Percentiles rank a stretch among this genome's conserved stretches.
These are phyloP conservation scores for Coracias cyanogaster DNA, from an alignment of 2,797 vertebrate genomes.

Conservation along the genomic window DNA sequence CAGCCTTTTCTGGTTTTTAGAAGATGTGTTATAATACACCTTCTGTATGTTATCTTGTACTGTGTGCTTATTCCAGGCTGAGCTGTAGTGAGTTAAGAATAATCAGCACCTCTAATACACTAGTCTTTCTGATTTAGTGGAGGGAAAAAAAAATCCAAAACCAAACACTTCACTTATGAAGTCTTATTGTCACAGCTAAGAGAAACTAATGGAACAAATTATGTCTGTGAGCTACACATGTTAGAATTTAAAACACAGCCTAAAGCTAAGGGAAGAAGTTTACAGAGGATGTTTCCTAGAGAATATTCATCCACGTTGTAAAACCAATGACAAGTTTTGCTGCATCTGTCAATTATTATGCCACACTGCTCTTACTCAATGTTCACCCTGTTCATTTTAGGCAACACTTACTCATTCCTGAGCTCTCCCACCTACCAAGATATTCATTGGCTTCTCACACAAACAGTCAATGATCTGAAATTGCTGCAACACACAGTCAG, in stretches of 20 bases:
- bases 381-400: neutral
- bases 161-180: neutral
- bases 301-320: neutral
- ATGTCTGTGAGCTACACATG: accelerated
- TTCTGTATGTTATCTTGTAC: accelerated
- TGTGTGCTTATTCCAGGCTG: neutral
- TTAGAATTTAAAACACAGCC: neutral
- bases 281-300: neutral
- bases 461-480: neutral
- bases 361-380: neutral
- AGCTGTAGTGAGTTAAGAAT: neutral
- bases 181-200: neutral
- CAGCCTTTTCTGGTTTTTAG: neutral
- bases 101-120: neutral
- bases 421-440: neutral
- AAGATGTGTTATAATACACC: neutral
- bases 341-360: neutral
- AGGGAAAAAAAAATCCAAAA: neutral
- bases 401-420: neutral
- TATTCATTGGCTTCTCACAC: neutral
- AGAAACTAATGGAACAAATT: neutral
- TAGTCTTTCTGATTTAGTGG: neutral
- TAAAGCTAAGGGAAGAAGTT: neutral
- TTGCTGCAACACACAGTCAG: neutral
- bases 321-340: neutral